Conservation (phyloP, 2,113 vertebrate genomes). For the Rafetus swinhoei region DNA sequence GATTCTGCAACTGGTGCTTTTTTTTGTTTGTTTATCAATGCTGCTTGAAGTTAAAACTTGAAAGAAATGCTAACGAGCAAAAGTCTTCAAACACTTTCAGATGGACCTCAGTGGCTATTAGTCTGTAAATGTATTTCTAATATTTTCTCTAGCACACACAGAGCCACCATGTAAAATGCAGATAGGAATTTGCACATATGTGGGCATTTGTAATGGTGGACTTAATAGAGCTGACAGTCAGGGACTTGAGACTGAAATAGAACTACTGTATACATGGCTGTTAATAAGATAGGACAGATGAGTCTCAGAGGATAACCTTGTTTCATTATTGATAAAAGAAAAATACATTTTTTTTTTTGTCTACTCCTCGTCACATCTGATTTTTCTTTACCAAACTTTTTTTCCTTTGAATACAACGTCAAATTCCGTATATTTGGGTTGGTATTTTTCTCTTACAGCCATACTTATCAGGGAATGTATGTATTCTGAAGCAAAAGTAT, state of each 20-base stretch:
- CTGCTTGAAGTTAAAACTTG: slow-evolving; percentile 59
- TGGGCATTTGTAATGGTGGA: background rate
- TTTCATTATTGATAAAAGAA: background rate
- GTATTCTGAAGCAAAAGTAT: background rate
- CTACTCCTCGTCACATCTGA: background rate
- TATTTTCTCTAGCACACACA: background rate
- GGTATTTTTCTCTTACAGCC: slow-evolving; percentile 14
- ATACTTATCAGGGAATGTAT: background rate
- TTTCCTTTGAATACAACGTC: background rate
- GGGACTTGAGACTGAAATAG: background rate
- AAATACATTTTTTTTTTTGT: background rate
- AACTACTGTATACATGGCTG: background rate
- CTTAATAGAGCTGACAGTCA: background rate
- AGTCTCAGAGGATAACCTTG: background rate
- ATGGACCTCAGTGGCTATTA: slow-evolving; percentile 24
- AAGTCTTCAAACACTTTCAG: slow-evolving; percentile 52
- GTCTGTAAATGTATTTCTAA: slow-evolving; percentile 8
- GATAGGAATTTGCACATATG: slow-evolving; percentile 1
- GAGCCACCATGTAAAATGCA: background rate
- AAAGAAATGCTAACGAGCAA: slow-evolving; percentile 8
- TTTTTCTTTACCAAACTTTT: background rate
- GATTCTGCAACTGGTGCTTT: slow-evolving; percentile 70
- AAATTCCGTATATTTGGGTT: slow-evolving; percentile 19
- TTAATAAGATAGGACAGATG: background rate
- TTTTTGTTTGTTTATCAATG: slow-evolving; percentile 39